A percentile compares a stretch with the other conserved stretches of the same genome.
Conservation (phyloP, 2,113 vertebrate species). For the Solenodon paradoxus region DNA sequence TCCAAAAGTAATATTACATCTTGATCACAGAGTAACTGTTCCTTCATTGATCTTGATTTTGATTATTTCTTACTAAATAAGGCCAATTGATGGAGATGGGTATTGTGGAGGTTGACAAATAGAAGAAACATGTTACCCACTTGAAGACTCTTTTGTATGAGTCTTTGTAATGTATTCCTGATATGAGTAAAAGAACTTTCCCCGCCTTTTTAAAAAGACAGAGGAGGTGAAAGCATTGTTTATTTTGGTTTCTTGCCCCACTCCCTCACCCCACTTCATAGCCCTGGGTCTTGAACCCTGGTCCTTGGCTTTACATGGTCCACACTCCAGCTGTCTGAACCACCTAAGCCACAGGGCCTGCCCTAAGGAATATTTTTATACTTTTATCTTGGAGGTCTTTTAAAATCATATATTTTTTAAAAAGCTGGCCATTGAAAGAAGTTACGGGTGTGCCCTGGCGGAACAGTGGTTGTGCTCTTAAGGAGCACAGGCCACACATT, state of each 20-base stretch:
- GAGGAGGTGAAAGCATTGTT: no score
- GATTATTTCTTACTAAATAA: background rate
- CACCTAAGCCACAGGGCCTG: no score
- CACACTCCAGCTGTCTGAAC: no score
- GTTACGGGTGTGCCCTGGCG: no score
- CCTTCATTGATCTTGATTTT: background rate
- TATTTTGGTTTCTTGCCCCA: no score
- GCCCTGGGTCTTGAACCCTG: no score
- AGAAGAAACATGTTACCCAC: background rate
- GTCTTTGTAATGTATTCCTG: conserved; percentile 4
- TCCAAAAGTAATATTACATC: background rate
- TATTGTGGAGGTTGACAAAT: background rate
- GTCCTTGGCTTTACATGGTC: no score
- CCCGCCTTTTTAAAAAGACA: no score
- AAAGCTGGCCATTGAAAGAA: background rate
- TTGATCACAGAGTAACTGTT: background rate
- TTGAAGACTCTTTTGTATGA: background rate
- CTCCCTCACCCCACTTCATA: no score
- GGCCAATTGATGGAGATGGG: background rate
- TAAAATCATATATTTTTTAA: conserved; percentile 17
- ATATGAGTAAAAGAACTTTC: background rate
- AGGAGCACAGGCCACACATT: no score
- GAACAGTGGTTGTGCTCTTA: no score
- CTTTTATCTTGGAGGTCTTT: background rate
- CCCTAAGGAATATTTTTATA: no score